Evolutionary conservation across 2,113 vertebrate species (phyloP).

Genomic region (Callaeas wilsoni): DNA sequence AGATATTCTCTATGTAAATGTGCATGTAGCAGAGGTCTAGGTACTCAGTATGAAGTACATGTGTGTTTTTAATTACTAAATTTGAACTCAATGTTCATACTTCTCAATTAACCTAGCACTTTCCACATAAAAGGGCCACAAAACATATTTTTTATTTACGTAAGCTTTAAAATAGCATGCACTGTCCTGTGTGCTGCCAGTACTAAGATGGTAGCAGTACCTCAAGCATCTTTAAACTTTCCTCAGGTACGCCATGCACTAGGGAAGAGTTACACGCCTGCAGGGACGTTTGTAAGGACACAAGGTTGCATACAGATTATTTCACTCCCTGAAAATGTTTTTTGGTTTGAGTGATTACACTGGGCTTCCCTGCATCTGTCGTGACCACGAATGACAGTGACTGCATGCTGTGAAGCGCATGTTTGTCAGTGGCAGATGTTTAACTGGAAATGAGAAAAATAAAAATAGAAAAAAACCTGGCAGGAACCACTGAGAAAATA

Average conservation of each 20-base stretch:
- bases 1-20: neutral
- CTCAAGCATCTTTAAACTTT: neutral
- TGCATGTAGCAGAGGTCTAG: neutral
- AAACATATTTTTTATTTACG: neutral
- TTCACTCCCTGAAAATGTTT: neutral
- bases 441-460: neutral
- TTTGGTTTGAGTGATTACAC: neutral
- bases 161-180: neutral
- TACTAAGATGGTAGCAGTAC: neutral
- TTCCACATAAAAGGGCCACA: neutral
- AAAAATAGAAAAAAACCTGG: neutral
- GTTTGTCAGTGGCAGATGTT: neutral
- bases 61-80: neutral
- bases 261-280: neutral
- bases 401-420: accelerated
- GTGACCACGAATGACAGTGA: neutral
- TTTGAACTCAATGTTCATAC: neutral
- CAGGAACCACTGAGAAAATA: neutral
- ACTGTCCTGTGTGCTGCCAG: neutral
- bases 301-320: neutral
- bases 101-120: neutral
- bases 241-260: neutral
- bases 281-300: neutral
- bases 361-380: neutral
- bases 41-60: neutral